A percentile compares a stretch with the other conserved stretches of the same genome.
phyloP scores from a whole-genome alignment of 2,888 invertebrate genomes.

The Ptilodon capucinus region DNA sequence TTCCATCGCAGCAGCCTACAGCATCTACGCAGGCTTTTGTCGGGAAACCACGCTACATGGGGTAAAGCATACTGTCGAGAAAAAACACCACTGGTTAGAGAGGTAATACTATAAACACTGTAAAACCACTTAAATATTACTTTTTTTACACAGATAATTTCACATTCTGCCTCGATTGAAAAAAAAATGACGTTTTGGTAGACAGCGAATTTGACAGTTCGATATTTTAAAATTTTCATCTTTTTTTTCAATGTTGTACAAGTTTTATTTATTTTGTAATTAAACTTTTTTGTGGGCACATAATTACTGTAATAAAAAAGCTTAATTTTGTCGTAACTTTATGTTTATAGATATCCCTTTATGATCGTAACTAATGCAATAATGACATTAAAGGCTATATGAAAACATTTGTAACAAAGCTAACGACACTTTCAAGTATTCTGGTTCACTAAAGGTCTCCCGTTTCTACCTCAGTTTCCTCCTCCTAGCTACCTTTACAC shows the following conservation, averaged over 20 bases:
- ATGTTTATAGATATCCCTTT: too few species aligned
- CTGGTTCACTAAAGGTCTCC: too few species aligned
- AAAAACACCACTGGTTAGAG: slow-evolving; percentile 64
- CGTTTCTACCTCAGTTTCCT: too few species aligned
- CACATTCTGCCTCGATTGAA: not conserved
- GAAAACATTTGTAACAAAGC: too few species aligned
- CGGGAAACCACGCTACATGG: slow-evolving; percentile 72
- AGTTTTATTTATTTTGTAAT: not conserved
- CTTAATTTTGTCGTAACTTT: too few species aligned
- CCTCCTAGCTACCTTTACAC: too few species aligned
- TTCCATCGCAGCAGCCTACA: slow-evolving; percentile 45
- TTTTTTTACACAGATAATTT: slow-evolving; percentile 1
- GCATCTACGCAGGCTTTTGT: slow-evolving; percentile 63
- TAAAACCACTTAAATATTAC: slow-evolving; percentile 3
- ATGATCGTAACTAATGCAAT: too few species aligned
- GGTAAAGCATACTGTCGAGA: slow-evolving; percentile 70
- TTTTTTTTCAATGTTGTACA: not conserved
- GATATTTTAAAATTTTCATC: slow-evolving; percentile 12
- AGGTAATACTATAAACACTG: slow-evolving; percentile 43
- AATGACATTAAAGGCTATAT: too few species aligned
- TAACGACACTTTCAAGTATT: too few species aligned
- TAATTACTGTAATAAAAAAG: too few species aligned
- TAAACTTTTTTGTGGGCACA: not conserved
- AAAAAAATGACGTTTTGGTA: not conserved
- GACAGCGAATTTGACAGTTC: slow-evolving; percentile 16